phyloP scores from a whole-genome alignment of 2,113 vertebrate species.

The Sarotherodon lohbergeri region DNA sequence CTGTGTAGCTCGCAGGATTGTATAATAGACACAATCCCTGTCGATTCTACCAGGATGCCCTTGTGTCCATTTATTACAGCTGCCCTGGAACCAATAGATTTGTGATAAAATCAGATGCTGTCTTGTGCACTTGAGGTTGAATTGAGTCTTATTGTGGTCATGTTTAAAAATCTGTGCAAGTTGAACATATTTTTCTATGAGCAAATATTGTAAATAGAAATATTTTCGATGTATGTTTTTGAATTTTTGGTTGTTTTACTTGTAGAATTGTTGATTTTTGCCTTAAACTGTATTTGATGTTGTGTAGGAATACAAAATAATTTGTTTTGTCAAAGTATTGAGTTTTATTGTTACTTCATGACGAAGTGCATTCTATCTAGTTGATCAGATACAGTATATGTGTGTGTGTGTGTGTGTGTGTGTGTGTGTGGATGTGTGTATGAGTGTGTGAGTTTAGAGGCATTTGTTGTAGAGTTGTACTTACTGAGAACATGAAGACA shows the following conservation, averaged over 20 bases:
- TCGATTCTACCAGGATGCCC: not conserved
- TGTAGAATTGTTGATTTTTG: conserved; percentile 54
- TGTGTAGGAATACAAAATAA: conserved; percentile 23
- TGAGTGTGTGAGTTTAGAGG: not conserved
- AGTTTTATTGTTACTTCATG: conserved; percentile 54
- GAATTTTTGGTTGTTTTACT: conserved; percentile 43
- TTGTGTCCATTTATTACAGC: conserved; percentile 1
- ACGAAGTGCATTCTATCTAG: conserved; percentile 67
- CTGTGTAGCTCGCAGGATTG: conserved; percentile 11
- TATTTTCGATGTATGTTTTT: conserved; percentile 65
- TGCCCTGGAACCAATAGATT: conserved; percentile 33
- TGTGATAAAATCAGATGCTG: conserved; percentile 28
- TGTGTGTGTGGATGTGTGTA: not conserved
- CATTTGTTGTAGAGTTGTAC: conserved; percentile 25
- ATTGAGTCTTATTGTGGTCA: conserved; percentile 23
- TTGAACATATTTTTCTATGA: conserved; percentile 71
- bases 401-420: not conserved
- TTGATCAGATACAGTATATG: not conserved
- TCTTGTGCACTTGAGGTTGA: conserved; percentile 32
- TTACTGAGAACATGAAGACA: conserved; percentile 19
- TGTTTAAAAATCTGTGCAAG: conserved; percentile 48
- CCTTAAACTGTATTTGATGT: conserved; percentile 64
- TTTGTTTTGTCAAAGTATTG: conserved; percentile 78
- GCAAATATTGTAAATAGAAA: conserved; percentile 61
- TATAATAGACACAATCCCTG: not conserved